Evolutionary conservation across 2,888 invertebrate genomes (phyloP), one percentile per base, ranked within the genome.

Genomic region (Elmis aenea): DNA sequence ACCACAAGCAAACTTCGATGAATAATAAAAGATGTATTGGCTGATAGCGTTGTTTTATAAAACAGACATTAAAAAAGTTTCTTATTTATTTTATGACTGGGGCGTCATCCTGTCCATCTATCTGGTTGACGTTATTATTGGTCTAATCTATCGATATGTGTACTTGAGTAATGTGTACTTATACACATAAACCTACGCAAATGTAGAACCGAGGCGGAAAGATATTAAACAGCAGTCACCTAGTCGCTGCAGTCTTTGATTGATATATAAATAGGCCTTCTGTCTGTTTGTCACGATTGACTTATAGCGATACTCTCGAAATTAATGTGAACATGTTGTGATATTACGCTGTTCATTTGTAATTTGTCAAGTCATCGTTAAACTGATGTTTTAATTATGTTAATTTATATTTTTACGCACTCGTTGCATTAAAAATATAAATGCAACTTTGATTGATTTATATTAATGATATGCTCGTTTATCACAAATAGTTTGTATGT

Each of bases 321-420:
- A 44, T 41, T 41, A 44, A 44, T 44, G 37, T 37, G 25, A 13
- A 38, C 33, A 27, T 18, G 39, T 27, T 32, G 26, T 30, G 33
- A 24, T 36, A 33, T 29, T 37, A 31, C 30, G 30, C 29, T 40
- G 40, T 33, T 32, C 33, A 36, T 36, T 44, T 32, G 44, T 40
- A 40, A 44, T 44, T 44, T 44, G 40, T 36, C 36, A 37, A 25
- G 23, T 13, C 32, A 22, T 24, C 33, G 37, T 36, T 43, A 43
- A 35, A 26, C 26, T 36, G 32, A 40, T 44, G 44, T 44, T 44
- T 44, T 44, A 44, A 44, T 44, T 44, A 44, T 44, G 44, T 32
- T 39, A 35, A 42, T 42, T 13, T 20, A 16, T 14, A 10, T 26
- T 33, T 41, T 33, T 20, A 37, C 27, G 10, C 21, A n/a, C n/a